Evolutionary conservation across 2,888 invertebrate species (phyloP).

Genomic region (Hesperia comma): DNA sequence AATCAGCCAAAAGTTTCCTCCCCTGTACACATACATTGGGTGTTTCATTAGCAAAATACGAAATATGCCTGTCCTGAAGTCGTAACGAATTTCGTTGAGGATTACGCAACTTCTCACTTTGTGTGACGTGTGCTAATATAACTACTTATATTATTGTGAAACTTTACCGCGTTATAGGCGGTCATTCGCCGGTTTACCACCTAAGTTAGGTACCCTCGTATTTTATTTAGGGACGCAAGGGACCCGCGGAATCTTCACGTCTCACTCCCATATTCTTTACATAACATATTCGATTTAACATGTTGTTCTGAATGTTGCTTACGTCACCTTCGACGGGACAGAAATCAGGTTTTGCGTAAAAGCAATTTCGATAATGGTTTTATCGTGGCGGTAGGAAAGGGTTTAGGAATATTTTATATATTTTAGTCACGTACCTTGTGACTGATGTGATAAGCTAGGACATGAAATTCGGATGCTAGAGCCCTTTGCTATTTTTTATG

Average conservation of each 20-base stretch:
- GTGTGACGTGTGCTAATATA: constrained; percentile 38
- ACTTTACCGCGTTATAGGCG: constrained; percentile 42
- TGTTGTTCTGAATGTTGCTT: constrained; percentile 23
- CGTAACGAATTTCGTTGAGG: constrained; percentile 40
- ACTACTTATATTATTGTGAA: constrained; percentile 40
- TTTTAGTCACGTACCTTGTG: constrained; percentile 15
- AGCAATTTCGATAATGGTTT: constrained; percentile 25
- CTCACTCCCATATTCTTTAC: constrained; percentile 23
- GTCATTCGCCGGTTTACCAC: constrained; percentile 44
- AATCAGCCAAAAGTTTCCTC: constrained; percentile 35
- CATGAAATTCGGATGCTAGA: background rate
- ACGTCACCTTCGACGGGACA: constrained; percentile 25
- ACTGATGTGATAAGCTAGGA: constrained; percentile 11
- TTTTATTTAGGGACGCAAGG: constrained; percentile 41
- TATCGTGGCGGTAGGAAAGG: constrained; percentile 2
- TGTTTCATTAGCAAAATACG: constrained; percentile 38
- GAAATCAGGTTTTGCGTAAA: constrained; percentile 14
- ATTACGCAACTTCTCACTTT: constrained; percentile 46
- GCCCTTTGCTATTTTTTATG: background rate
- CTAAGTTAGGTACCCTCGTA: constrained; percentile 45
- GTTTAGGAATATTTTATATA: constrained; percentile 7
- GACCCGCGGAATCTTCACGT: constrained; percentile 31
- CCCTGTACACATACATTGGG: constrained; percentile 36
- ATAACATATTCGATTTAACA: constrained; percentile 31
- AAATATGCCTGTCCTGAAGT: constrained; percentile 46